Percentiles rank a stretch among this genome's conserved stretches.
phyloP scores from a whole-genome alignment of 2,797 vertebrate genomes.

The Morelia viridis region DNA sequence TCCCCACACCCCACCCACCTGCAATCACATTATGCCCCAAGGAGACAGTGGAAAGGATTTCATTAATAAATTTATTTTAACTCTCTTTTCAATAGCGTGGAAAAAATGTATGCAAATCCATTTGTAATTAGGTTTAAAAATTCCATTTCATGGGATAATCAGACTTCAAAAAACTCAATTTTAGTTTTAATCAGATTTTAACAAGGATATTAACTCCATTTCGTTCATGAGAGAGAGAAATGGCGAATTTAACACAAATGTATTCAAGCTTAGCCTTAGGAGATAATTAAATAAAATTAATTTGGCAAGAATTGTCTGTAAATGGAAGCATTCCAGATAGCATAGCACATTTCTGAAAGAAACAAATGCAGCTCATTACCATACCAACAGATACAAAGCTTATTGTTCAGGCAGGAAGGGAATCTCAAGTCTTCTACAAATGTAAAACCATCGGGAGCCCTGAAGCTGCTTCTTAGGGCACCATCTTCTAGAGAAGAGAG shows the following conservation, averaged over 20 bases:
- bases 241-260: conserved; percentile 80
- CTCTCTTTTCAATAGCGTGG: conserved; percentile 76
- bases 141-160: conserved; percentile 87
- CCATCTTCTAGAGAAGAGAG: conserved; percentile 1
- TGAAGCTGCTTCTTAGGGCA: conserved; percentile 15
- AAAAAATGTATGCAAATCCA: conserved; percentile 85
- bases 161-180: conserved; percentile 85
- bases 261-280: conserved; percentile 81
- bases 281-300: conserved; percentile 88
- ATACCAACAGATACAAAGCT: conserved; percentile 60
- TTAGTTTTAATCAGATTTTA: conserved; percentile 86
- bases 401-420: conserved; percentile 42
- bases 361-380: conserved; percentile 70
- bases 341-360: conserved; percentile 55
- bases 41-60: conserved; percentile 72
- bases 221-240: conserved; percentile 77
- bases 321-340: conserved; percentile 72
- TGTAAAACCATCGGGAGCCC: conserved; percentile 28
- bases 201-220: conserved; percentile 82
- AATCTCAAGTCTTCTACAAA: conserved; percentile 3
- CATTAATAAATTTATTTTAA: conserved; percentile 85
- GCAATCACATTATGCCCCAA: conserved; percentile 58
- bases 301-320: conserved; percentile 78
- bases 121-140: conserved; percentile 85
- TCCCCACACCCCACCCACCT: conserved; percentile 2